Evolutionary conservation across 2,797 vertebrate genomes (phyloP), one percentile per base, ranked within the genome.

Genomic region (Notamacropus eugenii): DNA sequence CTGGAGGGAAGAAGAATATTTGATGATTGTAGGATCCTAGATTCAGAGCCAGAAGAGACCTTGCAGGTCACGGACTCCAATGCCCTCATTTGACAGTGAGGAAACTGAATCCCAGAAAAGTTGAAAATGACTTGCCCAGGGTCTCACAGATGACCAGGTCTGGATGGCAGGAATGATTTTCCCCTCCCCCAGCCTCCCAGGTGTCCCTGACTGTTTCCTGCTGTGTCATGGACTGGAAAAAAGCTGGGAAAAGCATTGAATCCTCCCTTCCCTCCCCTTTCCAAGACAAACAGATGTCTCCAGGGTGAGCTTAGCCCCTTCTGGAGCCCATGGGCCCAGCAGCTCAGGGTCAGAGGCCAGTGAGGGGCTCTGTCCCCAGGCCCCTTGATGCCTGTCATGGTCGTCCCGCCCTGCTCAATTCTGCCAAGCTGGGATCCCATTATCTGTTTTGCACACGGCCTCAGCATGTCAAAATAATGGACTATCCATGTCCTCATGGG

Each of bases 381-480:
- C 34, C 90, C 0, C 0, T 40, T 0, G 0, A 34, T 90, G 91
- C 92, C 10, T 0, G 0, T 40, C 93, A 93, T 58, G 31, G 16
- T 74, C 55, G 52, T 46, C 74, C 3, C 31, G 0, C n/a, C 90
- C 95, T 50, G 4, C 0, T 4, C 14, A 8, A 62, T 57, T 87
- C 93, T 3, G 2, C 0, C 0, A 58, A 74, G 57, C 94, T 27
- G 0, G 91, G 95, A 46, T 58, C 96, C 93, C 16, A 82, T 94
- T 97, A 96, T 95, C 97, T 95, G 94, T 93, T 94, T 91, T 97
- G 93, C 12, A 90, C 96, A 97, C 19, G 92, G 97, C 92, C 96
- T 94, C 94, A 40, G 24, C 96, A 97, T 97, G 96, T 98, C 98
- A 98, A 98, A 95, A 98, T 98, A 98, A 98, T 98, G 98, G 97